Base-by-base conservation (phyloP, 2,888 invertebrate species). In the Caenorhabditis angaria region DNA sequence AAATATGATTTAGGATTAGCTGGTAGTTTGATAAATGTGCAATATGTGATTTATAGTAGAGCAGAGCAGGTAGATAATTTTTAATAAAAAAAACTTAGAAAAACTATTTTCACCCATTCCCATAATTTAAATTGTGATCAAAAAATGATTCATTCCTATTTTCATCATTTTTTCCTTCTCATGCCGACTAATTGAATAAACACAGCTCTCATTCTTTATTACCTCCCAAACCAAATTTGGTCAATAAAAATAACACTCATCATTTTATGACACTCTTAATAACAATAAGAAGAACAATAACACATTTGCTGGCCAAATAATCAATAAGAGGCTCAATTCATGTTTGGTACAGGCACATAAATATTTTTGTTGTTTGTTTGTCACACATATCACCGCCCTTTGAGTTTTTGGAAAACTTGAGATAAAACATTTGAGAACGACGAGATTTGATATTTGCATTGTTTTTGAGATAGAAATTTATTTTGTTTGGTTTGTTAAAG, bases 111-210 rank as follows among this genome's bases (percentile, higher is more conserved):
- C n/a, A n/a, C n/a, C n/a, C n/a, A n/a, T n/a, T n/a, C n/a, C n/a
- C n/a, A n/a, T n/a, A n/a, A n/a, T n/a, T n/a, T n/a, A n/a, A 10
- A 41, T 41, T 41, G 41, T 41, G 41, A 41, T 41, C 41, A 41
- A 14, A 41, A 41, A 41, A 41, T 41, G 41, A 41, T 32, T 10
- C 6, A 10, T 32, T 27, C 28, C 29, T 51, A 67, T 67, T 67
- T 67, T 61, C 67, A 67, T 67, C 67, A 67, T 51, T 54, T 61
- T 5, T 32, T 57, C 35, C 60, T 51, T 61, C 35, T 59, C 41
- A 41, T 41, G 3, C 41, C 10, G 18, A 41, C 41, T 32, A 32
- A 32, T 32, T 32, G 32, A 32, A 32, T 32, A 32, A 32, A 32
- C 32, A 32, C 32, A 32, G 5, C 32, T 32, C 32, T 32, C 32